Evolutionary conservation across 1,140 invertebrate species (phyloP).

Genomic region (Berghia stephanieae): DNA sequence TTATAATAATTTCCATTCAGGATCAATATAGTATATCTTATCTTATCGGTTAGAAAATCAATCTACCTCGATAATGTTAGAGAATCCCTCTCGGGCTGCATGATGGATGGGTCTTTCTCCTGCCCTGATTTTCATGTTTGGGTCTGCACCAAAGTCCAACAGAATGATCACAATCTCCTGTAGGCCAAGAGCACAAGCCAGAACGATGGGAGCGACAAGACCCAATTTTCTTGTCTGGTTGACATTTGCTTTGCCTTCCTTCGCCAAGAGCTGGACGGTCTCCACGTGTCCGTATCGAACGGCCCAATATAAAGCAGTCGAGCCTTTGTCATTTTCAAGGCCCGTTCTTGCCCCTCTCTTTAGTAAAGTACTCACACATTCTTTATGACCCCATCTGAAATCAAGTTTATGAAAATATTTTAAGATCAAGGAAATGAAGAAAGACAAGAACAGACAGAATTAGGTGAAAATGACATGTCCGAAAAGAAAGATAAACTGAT

Average conservation of each 20-base stretch:
- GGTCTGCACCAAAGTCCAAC: slow-evolving; percentile 45
- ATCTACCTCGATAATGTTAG: slow-evolving; percentile 37
- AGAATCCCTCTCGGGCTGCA: slow-evolving; percentile 55
- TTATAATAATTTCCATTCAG: too few species aligned
- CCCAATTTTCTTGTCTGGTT: slow-evolving; percentile 54
- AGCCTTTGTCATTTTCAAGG: slow-evolving; percentile 63
- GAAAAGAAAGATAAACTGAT: too few species aligned
- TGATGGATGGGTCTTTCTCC: slow-evolving; percentile 56
- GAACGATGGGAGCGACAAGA: slow-evolving; percentile 55
- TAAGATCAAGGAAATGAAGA: neutral
- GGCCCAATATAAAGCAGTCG: slow-evolving; percentile 63
- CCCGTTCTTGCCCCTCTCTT: slow-evolving; percentile 44
- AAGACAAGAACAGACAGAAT: neutral
- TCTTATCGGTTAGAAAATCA: too few species aligned
- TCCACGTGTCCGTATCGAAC: slow-evolving; percentile 56
- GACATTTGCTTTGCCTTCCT: slow-evolving; percentile 48
- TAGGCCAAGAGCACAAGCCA: slow-evolving; percentile 53
- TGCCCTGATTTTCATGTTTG: slow-evolving; percentile 51
- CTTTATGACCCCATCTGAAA: slow-evolving; percentile 49
- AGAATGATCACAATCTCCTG: slow-evolving; percentile 29
- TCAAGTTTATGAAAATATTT: neutral
- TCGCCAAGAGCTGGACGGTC: slow-evolving; percentile 47
- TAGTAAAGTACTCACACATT: slow-evolving; percentile 42
- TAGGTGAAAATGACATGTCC: too few species aligned
- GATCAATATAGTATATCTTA: too few species aligned